These are phyloP conservation scores for Scolopax mira DNA, from an alignment of 2,113 vertebrate genomes.

Conservation along the genomic window DNA sequence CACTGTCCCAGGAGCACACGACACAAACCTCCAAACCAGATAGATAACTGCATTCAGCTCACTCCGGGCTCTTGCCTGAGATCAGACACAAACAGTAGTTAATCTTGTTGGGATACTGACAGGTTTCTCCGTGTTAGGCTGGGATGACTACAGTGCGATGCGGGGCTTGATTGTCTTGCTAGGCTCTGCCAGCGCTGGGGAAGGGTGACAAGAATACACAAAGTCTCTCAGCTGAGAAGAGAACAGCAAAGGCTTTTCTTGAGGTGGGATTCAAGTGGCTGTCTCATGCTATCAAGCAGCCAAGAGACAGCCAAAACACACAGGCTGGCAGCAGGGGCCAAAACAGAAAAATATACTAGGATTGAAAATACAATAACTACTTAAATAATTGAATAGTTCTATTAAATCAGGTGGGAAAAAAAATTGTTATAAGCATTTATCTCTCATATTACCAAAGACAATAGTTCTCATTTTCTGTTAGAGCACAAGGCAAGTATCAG, in stretches of 20 bases:
- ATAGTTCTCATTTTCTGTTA: not conserved
- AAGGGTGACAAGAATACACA: not conserved
- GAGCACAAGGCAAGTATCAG: not conserved
- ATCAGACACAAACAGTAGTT: not conserved
- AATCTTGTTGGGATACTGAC: not conserved
- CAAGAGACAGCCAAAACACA: not conserved
- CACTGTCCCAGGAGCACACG: not conserved
- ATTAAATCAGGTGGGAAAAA: not conserved
- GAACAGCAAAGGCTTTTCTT: not conserved
- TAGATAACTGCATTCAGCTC: not conserved
- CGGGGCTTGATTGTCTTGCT: not conserved
- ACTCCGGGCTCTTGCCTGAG: not conserved
- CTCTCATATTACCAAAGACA: not conserved
- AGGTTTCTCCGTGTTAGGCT: not conserved
- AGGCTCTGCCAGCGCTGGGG: not conserved
- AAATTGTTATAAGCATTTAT: not conserved
- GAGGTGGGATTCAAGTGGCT: not conserved
- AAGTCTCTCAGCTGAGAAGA: not conserved
- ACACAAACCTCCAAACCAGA: not conserved
- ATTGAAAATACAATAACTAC: not conserved
- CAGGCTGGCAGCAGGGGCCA: not conserved
- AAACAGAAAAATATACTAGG: not conserved
- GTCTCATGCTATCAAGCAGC: not conserved
- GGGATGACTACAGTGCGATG: not conserved
- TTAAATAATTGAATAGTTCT: slow-evolving; percentile 11